Conservation (phyloP, 2,797 vertebrate genomes). For the Thamnophis elegans region DNA sequence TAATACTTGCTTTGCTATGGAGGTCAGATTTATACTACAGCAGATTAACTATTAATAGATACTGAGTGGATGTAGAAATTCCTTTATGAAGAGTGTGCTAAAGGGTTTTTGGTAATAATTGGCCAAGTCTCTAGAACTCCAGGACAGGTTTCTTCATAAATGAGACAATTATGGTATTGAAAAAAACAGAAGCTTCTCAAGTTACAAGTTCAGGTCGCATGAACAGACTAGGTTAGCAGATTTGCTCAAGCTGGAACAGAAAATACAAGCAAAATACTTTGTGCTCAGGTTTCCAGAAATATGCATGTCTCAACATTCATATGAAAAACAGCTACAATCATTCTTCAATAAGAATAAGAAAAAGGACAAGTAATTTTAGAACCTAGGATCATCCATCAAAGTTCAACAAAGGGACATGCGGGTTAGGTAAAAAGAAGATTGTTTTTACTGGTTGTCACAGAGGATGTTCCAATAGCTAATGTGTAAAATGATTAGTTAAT, state of each 20-base stretch:
- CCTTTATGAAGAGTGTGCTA: not conserved
- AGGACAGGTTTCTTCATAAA: not conserved
- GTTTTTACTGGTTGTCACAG: not conserved
- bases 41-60: slow-evolving; percentile 10
- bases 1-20: not conserved
- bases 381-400: not conserved
- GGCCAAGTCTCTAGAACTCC: not conserved
- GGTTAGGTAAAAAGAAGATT: not conserved
- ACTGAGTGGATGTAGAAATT: not conserved
- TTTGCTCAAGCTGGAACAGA: not conserved
- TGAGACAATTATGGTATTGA: not conserved
- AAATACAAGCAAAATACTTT: not conserved
- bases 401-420: not conserved
- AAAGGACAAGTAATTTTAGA: not conserved
- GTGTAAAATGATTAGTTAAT: not conserved
- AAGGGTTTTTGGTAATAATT: not conserved
- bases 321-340: not conserved
- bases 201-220: not conserved
- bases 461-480: not conserved
- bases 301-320: not conserved
- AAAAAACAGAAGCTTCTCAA: not conserved
- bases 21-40: not conserved
- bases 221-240: not conserved
- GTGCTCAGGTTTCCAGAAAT: not conserved
- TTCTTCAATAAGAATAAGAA: not conserved